phyloP scores from a whole-genome alignment of 2,888 invertebrate genomes.

The Melieria omissa region DNA sequence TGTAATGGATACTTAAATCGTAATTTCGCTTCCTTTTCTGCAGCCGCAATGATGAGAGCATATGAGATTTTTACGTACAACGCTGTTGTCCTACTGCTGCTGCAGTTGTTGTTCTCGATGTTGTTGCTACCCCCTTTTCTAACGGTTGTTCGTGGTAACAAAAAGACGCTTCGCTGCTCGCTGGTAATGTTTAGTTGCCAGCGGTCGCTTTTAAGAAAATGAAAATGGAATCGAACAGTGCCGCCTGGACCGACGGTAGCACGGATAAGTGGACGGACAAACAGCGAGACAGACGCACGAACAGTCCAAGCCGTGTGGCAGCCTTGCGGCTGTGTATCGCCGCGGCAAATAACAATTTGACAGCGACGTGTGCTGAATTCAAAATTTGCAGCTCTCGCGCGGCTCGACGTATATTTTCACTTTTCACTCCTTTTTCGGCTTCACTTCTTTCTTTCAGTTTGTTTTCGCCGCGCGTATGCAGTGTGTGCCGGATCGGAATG shows the following conservation, averaged over 20 bases:
- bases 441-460: neutral
- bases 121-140: conserved; percentile 43
- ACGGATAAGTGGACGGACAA: no score
- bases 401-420: neutral
- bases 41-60: conserved; percentile 55
- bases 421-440: neutral
- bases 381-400: conserved; percentile 4
- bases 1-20: conserved; percentile 59
- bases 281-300: no score
- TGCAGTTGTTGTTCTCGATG: conserved; percentile 19
- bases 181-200: neutral
- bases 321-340: no score
- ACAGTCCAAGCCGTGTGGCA: no score
- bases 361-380: conserved; percentile 41
- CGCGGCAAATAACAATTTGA: conserved; percentile 41
- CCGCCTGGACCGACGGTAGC: no score
- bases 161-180: neutral
- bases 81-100: conserved; percentile 46
- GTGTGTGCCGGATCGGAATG: no score
- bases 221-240: neutral
- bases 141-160: neutral
- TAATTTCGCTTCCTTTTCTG: conserved; percentile 57
- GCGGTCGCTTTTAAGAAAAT: conserved; percentile 1
- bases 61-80: conserved; percentile 50
- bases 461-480: neutral